Evolutionary conservation across 2,888 invertebrate species (phyloP), one percentile per base, ranked within the genome.

Genomic region (Hypena proboscidalis): DNA sequence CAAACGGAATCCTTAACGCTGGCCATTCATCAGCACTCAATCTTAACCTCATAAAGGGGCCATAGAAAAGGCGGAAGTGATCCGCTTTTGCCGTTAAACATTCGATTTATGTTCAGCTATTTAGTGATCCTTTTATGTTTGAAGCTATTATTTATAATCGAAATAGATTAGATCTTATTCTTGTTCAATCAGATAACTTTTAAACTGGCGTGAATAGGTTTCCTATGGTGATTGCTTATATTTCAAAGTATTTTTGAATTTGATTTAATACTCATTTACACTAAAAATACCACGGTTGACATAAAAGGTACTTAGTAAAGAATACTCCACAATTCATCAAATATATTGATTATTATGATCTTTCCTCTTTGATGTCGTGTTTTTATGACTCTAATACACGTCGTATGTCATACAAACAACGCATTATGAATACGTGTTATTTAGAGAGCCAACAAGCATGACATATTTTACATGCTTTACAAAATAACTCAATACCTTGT

Each of bases 1-100:
- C 89, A 87, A 87, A 88, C 81, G 74, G 62, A 69, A 71, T 70
- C 74, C 76, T 74, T 70, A 67, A 73, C 58, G 65, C 48, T 41
- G 43, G 41, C 79, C 83, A 88, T 89, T 87, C 87, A 86, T 85
- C 84, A 83, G 74, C 45, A 72, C 66, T 66, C 74, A 67, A 79
- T 84, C 74, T 76, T 62, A 71, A 66, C 53, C 74, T 77, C 74
- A 75, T 77, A 77, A 76, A 69, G 47, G 62, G 70, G 86, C 85
- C 80, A 83, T 77, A 72, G 73, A 85, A 77, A 64, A 77, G 65
- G 81, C 85, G 87, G 81, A 78, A 77, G 66, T 58, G 46, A 19
- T 48, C 42, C 45, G 30, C 43, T 27, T 36, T 9, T 10, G 46
- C 42, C 37, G 30, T 50, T 50, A 54, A 41, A 35, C 35, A 19